Percentiles rank a stretch among this genome's conserved stretches.
These are phyloP conservation scores for Gymnothorax reevesii DNA, from an alignment of 2,797 vertebrate species.

Conservation along the genomic window DNA sequence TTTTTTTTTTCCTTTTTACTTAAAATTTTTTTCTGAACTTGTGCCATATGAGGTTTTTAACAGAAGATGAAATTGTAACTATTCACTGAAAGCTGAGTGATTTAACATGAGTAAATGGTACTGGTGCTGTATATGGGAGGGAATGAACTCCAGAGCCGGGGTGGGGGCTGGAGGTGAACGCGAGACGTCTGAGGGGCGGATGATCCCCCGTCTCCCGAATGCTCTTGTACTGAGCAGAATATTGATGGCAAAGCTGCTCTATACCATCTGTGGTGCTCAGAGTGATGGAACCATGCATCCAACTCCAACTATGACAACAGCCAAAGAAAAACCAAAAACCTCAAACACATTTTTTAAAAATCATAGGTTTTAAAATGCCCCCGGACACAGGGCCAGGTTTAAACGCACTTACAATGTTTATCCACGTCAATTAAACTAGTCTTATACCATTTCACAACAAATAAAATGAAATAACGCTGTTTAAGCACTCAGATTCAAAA, in stretches of 20 bases:
- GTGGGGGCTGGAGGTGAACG: not conserved
- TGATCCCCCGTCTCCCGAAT: not conserved
- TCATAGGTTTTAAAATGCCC: not conserved
- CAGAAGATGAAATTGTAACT: too few relatives aligned
- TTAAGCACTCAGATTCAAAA: not conserved
- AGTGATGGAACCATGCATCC: not conserved
- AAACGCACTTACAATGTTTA: not conserved
- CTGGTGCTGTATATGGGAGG: too few relatives aligned
- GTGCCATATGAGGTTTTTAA: too few relatives aligned
- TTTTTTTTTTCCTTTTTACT: too few relatives aligned
- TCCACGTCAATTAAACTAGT: not conserved
- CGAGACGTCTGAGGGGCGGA: not conserved
- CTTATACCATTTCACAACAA: not conserved
- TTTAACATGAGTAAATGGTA: too few relatives aligned
- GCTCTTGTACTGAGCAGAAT: not conserved
- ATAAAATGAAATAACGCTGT: not conserved
- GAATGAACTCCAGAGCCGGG: too few relatives aligned
- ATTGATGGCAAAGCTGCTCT: not conserved
- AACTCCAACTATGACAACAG: not conserved
- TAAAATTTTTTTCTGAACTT: too few relatives aligned
- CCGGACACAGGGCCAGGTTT: not conserved
- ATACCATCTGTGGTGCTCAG: not conserved
- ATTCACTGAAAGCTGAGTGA: too few relatives aligned
- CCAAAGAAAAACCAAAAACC: not conserved
- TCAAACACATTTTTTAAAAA: not conserved